Evolutionary conservation across 2,888 invertebrate genomes (phyloP), one percentile per base, ranked within the genome.

Genomic region (Lasioglossum marginatum): DNA sequence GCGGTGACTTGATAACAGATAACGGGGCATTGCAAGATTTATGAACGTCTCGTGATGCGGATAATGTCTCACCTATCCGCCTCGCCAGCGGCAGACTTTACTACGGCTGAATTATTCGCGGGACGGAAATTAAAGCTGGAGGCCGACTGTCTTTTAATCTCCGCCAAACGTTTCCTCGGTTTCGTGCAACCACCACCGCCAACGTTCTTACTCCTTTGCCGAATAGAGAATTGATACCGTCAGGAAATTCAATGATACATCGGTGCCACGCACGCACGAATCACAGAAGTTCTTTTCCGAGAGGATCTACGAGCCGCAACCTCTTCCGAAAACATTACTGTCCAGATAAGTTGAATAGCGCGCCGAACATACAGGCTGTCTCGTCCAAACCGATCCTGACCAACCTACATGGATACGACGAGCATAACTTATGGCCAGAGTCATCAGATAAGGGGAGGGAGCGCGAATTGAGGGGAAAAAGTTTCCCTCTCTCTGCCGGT

Each of bases 1-100:
- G 92, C 91, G 90, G 90, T 88, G 90, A 90, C 91, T 88, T 90
- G 93, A 93, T 93, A 93, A 93, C 91, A 89, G 83, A 68, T 77
- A 82, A 87, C 87, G 76, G 80, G 81, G 87, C 87, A 88, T 89
- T 88, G 87, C 81, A 87, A 90, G 92, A 93, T 93, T 93, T 93
- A 93, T 92, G 91, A 91, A 85, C 85, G 88, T 83, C 91, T 89
- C 80, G 83, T 83, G 84, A 88, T 79, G 79, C 77, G 82, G 77
- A 83, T 87, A 89, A 82, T 70, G 68, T 79, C 79, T 75, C 78
- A 80, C 79, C 82, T 86, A 81, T 73, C 52, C 74, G 66, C 63
- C 75, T 57, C 31, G 68, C 48, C 57, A 27, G 27, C 31, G 37
- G 73, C 77, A n/a, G 75, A 63, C 60, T 76, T 63, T 27, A 45